Evolutionary conservation across 2,888 invertebrate species (phyloP).

Genomic region (Macaria notata): DNA sequence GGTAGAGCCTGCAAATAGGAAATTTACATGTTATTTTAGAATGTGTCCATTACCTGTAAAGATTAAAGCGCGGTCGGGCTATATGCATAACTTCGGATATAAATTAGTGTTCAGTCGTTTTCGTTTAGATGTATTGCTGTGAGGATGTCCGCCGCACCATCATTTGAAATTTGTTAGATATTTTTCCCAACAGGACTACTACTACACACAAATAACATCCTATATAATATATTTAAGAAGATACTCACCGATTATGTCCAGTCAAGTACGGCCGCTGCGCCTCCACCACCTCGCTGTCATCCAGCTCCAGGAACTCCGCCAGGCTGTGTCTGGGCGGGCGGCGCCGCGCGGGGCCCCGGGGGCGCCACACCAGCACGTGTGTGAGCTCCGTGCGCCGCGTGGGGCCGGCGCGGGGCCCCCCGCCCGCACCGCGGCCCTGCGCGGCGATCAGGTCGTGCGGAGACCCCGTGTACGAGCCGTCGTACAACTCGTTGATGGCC

Average conservation of each 20-base stretch:
- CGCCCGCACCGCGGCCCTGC: constrained; percentile 87
- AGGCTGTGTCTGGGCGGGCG: constrained; percentile 86
- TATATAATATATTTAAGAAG: no score
- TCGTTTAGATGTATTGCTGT: no score
- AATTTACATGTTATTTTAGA: no score
- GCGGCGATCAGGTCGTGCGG: constrained; percentile 93
- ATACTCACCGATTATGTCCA: constrained; percentile 89
- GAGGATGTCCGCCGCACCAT: no score
- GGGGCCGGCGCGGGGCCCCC: constrained; percentile 88
- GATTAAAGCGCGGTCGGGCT: no score
- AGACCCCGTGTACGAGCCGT: constrained; percentile 97
- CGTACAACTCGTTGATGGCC: constrained; percentile 96
- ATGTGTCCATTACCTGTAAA: no score
- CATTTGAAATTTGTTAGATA: no score
- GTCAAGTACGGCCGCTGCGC: constrained; percentile 94
- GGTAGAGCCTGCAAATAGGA: constrained; percentile 89
- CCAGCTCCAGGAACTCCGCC: constrained; percentile 93
- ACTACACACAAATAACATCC: no score
- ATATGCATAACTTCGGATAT: no score
- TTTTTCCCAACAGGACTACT: no score
- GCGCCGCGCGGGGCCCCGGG: constrained; percentile 70
- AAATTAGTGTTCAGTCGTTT: no score
- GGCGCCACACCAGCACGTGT: constrained; percentile 89
- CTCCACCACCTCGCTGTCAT: constrained; percentile 89
- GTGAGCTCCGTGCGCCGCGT: constrained; percentile 89